Evolutionary conservation across 2,113 vertebrate genomes (phyloP), one percentile per base, ranked within the genome.

Genomic region (Mormyrus iriodes): DNA sequence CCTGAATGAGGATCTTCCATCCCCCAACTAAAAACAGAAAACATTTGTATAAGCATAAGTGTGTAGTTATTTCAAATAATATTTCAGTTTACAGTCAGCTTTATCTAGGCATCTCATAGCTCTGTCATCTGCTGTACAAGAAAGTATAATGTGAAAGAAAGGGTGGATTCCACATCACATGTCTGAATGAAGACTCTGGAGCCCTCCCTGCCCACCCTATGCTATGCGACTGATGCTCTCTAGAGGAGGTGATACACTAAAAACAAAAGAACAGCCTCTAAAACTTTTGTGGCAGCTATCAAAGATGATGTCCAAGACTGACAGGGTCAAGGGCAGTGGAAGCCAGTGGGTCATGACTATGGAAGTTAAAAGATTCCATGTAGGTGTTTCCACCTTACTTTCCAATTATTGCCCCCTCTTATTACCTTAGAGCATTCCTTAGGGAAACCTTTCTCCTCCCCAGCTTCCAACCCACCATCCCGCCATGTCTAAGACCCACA

Each of bases 251-350:
- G 27, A 44, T n/a, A 39, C 52, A 17, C 19, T 55, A 61, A 89
- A 17, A 65, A 89, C 19, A 86, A 85, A 21, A 88, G 35, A n/a
- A 46, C 12, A 53, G 39, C 58, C n/a, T 8, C 31, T 21, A 49
- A 49, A 31, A 31, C 31, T 61, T 19, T 58, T 69, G 79, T 73
- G n/a, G 24, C 15, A 35, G 65, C 53, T 53, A 69, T n/a, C 84
- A 85, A 73, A 49, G 84, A 46, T 44, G 39, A 82, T 86, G 73
- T 61, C 27, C 52, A 39, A 83, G 85, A 90, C 65, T 88, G 86
- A 88, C 51, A 65, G 53, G 61, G 73, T 87, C 53, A 21, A 84
- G 48, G 76, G 39, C 46, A 48, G 73, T 24, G 73, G 76, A 42
- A 65, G 55, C 19, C 42, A 51, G 27, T 19, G 6, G 88, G 65